Evolutionary conservation across 2,888 invertebrate species (phyloP).

Genomic region (Drosophila atroscutellata): DNA sequence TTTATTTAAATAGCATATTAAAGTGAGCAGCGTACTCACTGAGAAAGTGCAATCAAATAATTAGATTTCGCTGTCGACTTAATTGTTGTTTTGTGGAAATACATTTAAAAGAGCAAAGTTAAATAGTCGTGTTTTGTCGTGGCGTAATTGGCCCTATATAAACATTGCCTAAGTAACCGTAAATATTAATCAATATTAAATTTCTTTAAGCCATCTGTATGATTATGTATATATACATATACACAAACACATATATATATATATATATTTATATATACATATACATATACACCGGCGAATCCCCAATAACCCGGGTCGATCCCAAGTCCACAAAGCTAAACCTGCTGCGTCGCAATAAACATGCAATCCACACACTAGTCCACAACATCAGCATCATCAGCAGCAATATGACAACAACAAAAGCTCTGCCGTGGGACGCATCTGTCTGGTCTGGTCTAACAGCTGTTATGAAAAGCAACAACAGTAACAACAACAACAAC

Average conservation of each 20-base stretch:
- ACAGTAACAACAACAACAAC: slow-evolving; percentile 11
- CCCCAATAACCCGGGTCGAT: slow-evolving; percentile 40
- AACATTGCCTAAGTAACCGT: slow-evolving; percentile 26
- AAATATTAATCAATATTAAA: neutral
- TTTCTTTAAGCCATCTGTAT: slow-evolving; percentile 5
- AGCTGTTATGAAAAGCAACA: slow-evolving; percentile 61
- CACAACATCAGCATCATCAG: slow-evolving; percentile 4
- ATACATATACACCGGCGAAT: slow-evolving; percentile 36
- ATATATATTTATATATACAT: no score
- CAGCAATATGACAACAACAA: slow-evolving; percentile 26
- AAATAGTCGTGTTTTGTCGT: neutral
- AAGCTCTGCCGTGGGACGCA: slow-evolving; percentile 41
- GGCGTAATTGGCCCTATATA: slow-evolving; percentile 42
- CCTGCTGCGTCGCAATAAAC: slow-evolving; percentile 57
- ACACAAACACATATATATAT: neutral
- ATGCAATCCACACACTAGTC: slow-evolving; percentile 49
- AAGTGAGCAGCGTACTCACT: slow-evolving; percentile 9
- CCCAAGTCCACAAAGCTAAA: slow-evolving; percentile 38
- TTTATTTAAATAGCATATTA: slow-evolving; percentile 35
- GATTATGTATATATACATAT: neutral
- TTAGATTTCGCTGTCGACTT: slow-evolving; percentile 26
- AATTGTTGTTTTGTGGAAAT: slow-evolving; percentile 24
- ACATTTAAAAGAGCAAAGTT: neutral
- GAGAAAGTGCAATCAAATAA: slow-evolving; percentile 28
- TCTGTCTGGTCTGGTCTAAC: slow-evolving; percentile 57